Conservation (phyloP, 2,888 invertebrate species). For the Stramonita haemastoma region DNA sequence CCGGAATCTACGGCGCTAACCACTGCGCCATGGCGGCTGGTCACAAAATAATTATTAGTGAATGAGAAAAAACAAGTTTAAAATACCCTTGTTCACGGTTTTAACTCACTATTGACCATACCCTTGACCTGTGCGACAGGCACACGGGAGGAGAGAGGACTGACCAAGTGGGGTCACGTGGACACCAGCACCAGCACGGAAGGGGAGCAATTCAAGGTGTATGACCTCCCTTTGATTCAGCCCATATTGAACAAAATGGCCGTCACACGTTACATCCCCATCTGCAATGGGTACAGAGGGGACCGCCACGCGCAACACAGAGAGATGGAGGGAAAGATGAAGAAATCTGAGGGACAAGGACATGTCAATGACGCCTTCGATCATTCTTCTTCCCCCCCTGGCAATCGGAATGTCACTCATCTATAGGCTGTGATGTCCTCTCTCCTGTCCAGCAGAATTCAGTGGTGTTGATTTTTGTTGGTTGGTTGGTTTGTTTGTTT, state of each 20-base stretch:
- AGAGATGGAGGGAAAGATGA: neutral
- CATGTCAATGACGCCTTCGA: neutral
- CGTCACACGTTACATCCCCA: constrained; percentile 58
- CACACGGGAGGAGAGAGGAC: constrained; percentile 85
- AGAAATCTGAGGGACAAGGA: neutral
- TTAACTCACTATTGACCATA: no score
- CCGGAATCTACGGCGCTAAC: no score
- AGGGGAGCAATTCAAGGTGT: constrained; percentile 69
- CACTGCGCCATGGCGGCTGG: no score
- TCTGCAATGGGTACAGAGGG: constrained; percentile 49
- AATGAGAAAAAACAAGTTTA: no score
- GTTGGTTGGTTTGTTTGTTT: neutral
- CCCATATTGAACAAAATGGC: constrained; percentile 55
- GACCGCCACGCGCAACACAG: neutral
- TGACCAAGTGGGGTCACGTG: constrained; percentile 85
- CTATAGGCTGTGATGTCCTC: neutral
- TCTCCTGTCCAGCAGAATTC: neutral
- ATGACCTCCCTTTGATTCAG: constrained; percentile 67
- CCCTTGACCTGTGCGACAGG: constrained; percentile 79
- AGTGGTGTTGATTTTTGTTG: no score
- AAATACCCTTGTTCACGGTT: no score
- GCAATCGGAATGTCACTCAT: neutral
- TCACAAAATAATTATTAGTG: no score
- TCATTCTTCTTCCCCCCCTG: neutral
- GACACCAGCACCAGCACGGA: constrained; percentile 1